Percentiles rank a stretch among this genome's conserved stretches.
These are phyloP conservation scores for Phyllostomus discolor DNA, from an alignment of 2,113 vertebrate species.

Conservation along the genomic window DNA sequence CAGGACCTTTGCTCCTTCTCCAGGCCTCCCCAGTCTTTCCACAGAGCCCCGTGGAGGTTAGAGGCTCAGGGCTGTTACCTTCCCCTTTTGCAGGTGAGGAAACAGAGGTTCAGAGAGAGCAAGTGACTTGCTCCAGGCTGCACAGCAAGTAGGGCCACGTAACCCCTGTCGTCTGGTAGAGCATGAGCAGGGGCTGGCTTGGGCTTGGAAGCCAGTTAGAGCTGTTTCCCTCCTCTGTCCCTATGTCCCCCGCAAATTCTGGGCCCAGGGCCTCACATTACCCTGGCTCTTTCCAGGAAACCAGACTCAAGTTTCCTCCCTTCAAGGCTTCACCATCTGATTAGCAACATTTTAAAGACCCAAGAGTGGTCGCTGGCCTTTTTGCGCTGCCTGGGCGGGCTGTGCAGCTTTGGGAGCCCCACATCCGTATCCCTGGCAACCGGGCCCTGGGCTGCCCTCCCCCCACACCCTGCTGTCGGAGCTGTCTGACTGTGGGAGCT, in stretches of 20 bases:
- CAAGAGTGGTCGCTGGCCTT: background rate
- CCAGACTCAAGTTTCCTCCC: background rate
- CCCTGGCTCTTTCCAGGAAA: background rate
- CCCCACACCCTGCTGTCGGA: conserved; percentile 16
- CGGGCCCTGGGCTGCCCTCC: background rate
- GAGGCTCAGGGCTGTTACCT: background rate
- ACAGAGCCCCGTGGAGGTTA: fast-evolving
- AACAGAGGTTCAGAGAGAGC: background rate
- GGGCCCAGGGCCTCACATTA: background rate
- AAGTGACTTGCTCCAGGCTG: background rate
- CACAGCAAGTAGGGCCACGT: background rate
- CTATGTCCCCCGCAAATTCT: background rate
- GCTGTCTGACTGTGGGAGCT: conserved; percentile 34
- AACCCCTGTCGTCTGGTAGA: background rate
- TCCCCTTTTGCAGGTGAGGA: background rate
- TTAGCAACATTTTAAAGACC: background rate
- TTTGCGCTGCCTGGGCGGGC: conserved; percentile 8
- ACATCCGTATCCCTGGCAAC: conserved; percentile 58
- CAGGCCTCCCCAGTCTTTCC: background rate
- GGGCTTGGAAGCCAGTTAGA: background rate
- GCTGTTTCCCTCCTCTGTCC: background rate
- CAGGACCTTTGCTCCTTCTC: background rate
- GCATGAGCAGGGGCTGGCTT: background rate
- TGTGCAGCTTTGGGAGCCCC: conserved; percentile 20
- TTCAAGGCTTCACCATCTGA: background rate